Evolutionary conservation across 2,797 vertebrate genomes (phyloP), one percentile per base, ranked within the genome.

Genomic region (Artibeus jamaicensis): DNA sequence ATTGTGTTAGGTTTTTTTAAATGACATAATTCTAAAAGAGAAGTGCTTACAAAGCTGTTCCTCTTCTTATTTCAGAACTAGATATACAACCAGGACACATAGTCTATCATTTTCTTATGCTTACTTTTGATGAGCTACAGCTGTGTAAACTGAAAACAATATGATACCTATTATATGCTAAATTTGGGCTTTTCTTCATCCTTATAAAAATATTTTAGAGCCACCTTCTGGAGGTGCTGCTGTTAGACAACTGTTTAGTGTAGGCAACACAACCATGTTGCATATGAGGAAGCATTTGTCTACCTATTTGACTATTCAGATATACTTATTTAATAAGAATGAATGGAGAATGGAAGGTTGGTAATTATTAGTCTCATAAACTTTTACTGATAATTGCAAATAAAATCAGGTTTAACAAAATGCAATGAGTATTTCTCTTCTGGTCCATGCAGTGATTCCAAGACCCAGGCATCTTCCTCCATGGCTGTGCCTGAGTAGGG

Each of bases 401-500:
- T 71, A 90, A 90, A 67, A 62, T 37, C 48, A 8, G 9, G 4
- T 77, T 74, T 62, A 24, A 76, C 10, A 44, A 93, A 87, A 65
- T 46, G 76, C 42, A 65, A 0, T 32, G 0, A 0, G 16, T 32
- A 12, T 59, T 10, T 79, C 32, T 79, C 83, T 50, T 62, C 39
- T 81, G 11, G 77, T 68, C 16, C 37, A 42, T 1, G 18, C 3
- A 83, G 68, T 50, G n/a, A 44, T 37, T 81, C 42, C 42, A n/a
- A 85, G 48, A 74, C 16, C 6, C 26, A 74, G 32, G 26, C 14
- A 8, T 46, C 68, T 48, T 86, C 34, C 32, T 46, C 21, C 4
- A 0, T 48, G 16, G 2, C 26, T 3, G 11, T 2, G 5, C 12
- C 2, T 19, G 15, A n/a, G 39, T 29, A 0, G 15, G 14, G 1